A percentile compares a stretch with the other conserved stretches of the same genome.
These are phyloP conservation scores for Athripsodes cinereus DNA, from an alignment of 2,888 invertebrate species.

Conservation along the genomic window DNA sequence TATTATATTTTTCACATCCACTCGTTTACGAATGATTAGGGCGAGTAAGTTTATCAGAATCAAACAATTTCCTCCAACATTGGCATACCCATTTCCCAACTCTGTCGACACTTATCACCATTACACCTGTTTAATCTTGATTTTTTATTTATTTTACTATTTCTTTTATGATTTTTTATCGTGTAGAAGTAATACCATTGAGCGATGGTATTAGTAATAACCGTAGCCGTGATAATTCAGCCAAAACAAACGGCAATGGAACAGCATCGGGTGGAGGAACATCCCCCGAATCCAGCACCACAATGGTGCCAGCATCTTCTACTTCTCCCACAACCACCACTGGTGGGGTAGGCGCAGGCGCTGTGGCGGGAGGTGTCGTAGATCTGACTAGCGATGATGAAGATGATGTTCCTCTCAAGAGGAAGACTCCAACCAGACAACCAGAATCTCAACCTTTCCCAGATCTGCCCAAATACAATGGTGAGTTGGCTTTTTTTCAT, in stretches of 20 bases:
- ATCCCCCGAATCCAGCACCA: conserved; percentile 17
- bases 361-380: conserved; percentile 42
- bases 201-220: conserved; percentile 33
- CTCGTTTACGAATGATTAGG: too few species aligned
- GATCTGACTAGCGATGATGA: conserved; percentile 73
- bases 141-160: conserved; percentile 10
- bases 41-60: too few species aligned
- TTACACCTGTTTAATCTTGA: too few species aligned
- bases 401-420: conserved; percentile 60
- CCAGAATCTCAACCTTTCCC: not conserved
- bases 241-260: not conserved
- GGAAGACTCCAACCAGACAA: conserved; percentile 42
- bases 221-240: conserved; percentile 28
- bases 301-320: conserved; percentile 42
- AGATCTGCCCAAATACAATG: conserved; percentile 20
- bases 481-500: too few species aligned
- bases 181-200: conserved; percentile 47
- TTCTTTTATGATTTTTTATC: conserved; percentile 13
- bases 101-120: too few species aligned
- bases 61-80: too few species aligned
- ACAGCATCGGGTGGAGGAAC: not conserved
- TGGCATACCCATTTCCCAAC: too few species aligned
- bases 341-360: conserved; percentile 31
- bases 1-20: too few species aligned
- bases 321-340: conserved; percentile 40